Conservation (phyloP, 1,140 invertebrate genomes). For the Drosophila micromelanica region DNA sequence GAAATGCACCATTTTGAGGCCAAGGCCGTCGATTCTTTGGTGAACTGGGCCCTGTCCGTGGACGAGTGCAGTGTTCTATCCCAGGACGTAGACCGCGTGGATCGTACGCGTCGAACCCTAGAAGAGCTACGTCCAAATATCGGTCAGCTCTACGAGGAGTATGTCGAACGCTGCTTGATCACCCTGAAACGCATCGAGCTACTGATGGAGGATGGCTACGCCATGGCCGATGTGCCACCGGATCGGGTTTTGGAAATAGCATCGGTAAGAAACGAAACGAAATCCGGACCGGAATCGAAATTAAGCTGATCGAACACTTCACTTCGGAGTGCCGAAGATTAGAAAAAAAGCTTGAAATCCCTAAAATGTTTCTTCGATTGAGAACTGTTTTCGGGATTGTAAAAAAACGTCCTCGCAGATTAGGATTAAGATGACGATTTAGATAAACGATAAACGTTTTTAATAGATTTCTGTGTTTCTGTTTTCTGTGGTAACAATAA, state of each 20-base stretch:
- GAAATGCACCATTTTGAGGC: constrained; percentile 44
- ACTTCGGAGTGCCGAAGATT: not conserved
- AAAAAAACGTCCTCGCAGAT: too few relatives aligned
- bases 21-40: not conserved
- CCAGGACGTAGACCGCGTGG: constrained; percentile 26
- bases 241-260: constrained; percentile 31
- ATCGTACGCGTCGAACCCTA: constrained; percentile 45
- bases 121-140: constrained; percentile 39
- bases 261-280: too few relatives aligned
- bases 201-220: constrained; percentile 29
- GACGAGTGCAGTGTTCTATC: constrained; percentile 49
- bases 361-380: too few relatives aligned
- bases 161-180: constrained; percentile 34
- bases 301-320: too few relatives aligned
- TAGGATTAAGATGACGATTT: too few relatives aligned
- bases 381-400: too few relatives aligned
- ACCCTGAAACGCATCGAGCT: constrained; percentile 28
- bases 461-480: too few relatives aligned
- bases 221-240: constrained; percentile 12
- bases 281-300: not conserved
- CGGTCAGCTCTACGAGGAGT: constrained; percentile 46
- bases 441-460: too few relatives aligned
- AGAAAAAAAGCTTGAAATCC: not conserved
- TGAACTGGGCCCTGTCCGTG: constrained; percentile 56
- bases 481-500: too few relatives aligned